Conservation (phyloP, 2,888 invertebrate species). For the Scotopteryx bipunctaria region DNA sequence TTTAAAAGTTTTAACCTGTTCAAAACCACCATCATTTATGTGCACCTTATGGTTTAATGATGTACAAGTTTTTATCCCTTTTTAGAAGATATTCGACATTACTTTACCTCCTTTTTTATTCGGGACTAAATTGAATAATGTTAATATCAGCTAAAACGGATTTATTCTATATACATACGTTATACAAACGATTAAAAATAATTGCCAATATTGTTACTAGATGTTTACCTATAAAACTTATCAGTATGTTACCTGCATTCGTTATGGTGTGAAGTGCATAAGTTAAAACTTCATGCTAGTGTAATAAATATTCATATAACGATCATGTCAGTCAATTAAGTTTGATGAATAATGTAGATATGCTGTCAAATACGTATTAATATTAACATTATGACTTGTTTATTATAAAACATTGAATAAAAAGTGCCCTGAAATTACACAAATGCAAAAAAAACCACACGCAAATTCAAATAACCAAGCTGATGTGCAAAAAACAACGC, state of each 20-base stretch:
- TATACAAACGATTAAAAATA: no score
- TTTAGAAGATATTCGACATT: no score
- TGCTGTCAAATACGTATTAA: constrained; percentile 18
- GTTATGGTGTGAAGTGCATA: constrained; percentile 12
- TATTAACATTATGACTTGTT: constrained; percentile 19
- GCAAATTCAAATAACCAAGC: constrained; percentile 56
- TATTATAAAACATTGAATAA: constrained; percentile 19
- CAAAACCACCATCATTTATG: no score
- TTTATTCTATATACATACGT: no score
- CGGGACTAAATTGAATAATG: no score
- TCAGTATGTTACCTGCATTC: background rate
- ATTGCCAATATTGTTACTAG: background rate
- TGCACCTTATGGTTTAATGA: no score
- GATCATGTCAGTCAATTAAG: constrained; percentile 25
- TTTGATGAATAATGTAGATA: constrained; percentile 25
- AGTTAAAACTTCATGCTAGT: constrained; percentile 27
- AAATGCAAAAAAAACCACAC: constrained; percentile 38
- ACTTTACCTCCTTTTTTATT: no score
- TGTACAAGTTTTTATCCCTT: no score
- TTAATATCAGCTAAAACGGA: no score
- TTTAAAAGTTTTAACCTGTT: background rate
- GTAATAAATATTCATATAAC: constrained; percentile 27
- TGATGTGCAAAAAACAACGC: constrained; percentile 62
- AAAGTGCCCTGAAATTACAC: constrained; percentile 42
- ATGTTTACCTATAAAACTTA: background rate